Base-by-base conservation (phyloP, 2,888 invertebrate species). In the Nematopogon swammerdamellus region DNA sequence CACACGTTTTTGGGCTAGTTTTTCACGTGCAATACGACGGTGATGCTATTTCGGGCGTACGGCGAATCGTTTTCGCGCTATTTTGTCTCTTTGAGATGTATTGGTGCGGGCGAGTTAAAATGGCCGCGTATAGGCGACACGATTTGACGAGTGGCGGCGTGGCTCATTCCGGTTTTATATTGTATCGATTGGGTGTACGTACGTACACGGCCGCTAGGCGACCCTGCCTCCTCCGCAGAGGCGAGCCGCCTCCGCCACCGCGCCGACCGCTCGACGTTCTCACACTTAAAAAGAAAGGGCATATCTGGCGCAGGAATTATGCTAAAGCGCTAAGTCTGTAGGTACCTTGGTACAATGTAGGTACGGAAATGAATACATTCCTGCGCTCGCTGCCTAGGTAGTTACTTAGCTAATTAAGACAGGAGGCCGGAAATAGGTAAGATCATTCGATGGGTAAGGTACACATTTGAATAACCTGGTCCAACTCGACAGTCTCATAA, bases 1-100 rank as follows among this genome's bases (percentile, higher is more conserved):
- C 76, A 77, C 75, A 79, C 69, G 67, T 66, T 67, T 75, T 68
- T 70, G 67, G 75, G 74, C 70, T 76, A 73, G 63, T 76, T 77
- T 79, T 77, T 72, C 60, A 63, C 74, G 75, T 67, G 65, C 59
- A 61, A 60, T 62, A 55, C 77, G 63, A 72, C 79, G 72, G 75
- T 71, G 60, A 53, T 52, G 56, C 19, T 44, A 44, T 44, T 44
- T 62, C 57, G 54, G 46, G 29, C 44, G 25, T 18, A 17, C 30
- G 30, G 29, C 29, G 16, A 16, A 25, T 16, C 8, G 47, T 18
- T 18, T 29, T n/a, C 5, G n/a, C 18, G 25, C 10, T 59, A 60
- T 61, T 51, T 47, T 48, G 50, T 51, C 45, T 14, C 6, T 36
- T 36, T 36, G 36, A 8, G 36, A 14, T 8, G 25, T 14, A 14